Conservation (phyloP, 2,888 invertebrate species). For the Stratiomys singularior region DNA sequence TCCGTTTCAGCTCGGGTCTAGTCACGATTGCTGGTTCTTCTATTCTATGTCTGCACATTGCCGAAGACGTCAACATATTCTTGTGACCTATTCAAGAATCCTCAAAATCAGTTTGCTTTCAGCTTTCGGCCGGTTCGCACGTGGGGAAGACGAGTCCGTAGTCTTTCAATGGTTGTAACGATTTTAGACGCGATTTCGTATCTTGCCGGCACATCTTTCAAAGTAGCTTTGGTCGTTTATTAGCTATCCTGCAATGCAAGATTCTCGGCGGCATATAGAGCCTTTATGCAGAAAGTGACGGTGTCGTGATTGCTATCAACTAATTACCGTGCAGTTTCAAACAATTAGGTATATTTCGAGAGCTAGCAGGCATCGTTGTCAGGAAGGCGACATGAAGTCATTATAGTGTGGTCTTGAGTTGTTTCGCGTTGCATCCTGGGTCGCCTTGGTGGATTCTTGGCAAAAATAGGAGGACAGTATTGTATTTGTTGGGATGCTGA, state of each 20-base stretch:
- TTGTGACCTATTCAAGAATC: constrained; percentile 33
- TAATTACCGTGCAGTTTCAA: constrained; percentile 34
- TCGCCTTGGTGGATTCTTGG: background rate
- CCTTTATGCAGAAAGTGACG: background rate
- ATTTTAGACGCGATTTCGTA: constrained; percentile 9
- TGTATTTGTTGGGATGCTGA: constrained; percentile 20
- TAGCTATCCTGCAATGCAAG: background rate
- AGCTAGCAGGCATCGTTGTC: constrained; percentile 1
- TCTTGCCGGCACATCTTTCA: constrained; percentile 25
- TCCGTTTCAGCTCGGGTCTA: constrained; percentile 17
- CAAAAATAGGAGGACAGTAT: constrained; percentile 9
- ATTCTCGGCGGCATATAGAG: background rate
- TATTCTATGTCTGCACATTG: background rate
- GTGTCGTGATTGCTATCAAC: constrained; percentile 29
- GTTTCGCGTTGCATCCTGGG: background rate
- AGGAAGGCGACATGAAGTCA: constrained; percentile 12
- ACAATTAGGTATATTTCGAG: constrained; percentile 34
- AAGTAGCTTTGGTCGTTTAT: background rate
- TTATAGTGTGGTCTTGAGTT: constrained; percentile 12
- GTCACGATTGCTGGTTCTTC: background rate
- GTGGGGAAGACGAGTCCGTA: background rate
- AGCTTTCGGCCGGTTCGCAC: constrained; percentile 34
- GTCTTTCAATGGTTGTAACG: background rate
- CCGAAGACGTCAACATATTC: constrained; percentile 9
- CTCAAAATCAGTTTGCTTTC: constrained; percentile 41